Base-by-base conservation (phyloP, 2,888 invertebrate genomes). In the Drosophila anomelani region DNA sequence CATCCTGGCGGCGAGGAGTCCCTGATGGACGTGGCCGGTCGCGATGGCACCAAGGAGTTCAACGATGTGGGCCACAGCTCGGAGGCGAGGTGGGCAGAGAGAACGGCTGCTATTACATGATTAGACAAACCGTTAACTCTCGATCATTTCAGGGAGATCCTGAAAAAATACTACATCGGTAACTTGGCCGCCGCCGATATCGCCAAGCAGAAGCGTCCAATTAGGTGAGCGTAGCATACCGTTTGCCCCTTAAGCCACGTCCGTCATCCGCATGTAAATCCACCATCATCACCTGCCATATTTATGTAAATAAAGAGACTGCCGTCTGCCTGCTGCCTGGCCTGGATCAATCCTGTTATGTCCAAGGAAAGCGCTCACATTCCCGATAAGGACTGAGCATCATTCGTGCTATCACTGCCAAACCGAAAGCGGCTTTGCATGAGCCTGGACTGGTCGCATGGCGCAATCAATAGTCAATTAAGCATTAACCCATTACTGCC, bases 31-130 rank as follows among this genome's bases (percentile, higher is more conserved):
- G 96, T 97, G 91, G 96, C 95, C 20, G 98, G 98, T 29, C 94
- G 94, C 90, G 97, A 98, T 93, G 97, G 95, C 26, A 97, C 98
- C 23, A 98, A 97, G 92, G 95, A 96, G 4, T 99, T 99, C 92
- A 97, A 98, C 93, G 98, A 99, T 92, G 99, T 99, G 78, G 99
- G 99, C 17, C 99, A 99, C 93, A 99, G 99, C 29, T 95, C 95
- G 29, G 99, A 99, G 92, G 99, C 99, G 43, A 95, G 98, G 93
- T 97, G 96, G 93, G 68, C 4, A 7, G 15, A n/a, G 12, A 10
- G 17, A 23, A 6, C 5, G 13, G 34, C 17, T 36, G 15, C 9
- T 15, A 4, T 2, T 10, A 13, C 2, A 4, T n/a, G 4, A 17
- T 13, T 29, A 20, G 15, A 12, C n/a, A 17, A 17, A 6, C 1